phyloP scores from a whole-genome alignment of 2,888 invertebrate genomes.

The Aromia moschata region DNA sequence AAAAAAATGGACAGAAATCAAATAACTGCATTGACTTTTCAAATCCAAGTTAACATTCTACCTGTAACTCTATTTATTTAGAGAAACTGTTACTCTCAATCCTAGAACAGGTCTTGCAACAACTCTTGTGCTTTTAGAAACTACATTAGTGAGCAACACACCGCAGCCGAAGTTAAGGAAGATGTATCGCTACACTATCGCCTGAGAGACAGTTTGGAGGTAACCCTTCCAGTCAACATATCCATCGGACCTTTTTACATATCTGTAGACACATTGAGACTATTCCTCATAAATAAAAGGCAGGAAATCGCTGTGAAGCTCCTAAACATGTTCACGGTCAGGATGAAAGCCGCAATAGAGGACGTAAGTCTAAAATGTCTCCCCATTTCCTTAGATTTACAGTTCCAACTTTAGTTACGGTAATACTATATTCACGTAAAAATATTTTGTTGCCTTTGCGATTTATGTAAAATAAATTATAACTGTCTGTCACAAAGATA shows the following conservation, averaged over 20 bases:
- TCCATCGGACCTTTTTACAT: constrained; percentile 82
- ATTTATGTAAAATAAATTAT: too few species aligned
- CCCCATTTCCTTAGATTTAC: too few species aligned
- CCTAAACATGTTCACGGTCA: constrained; percentile 76
- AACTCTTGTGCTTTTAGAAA: constrained; percentile 53
- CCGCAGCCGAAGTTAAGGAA: constrained; percentile 75
- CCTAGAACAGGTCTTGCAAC: too few species aligned
- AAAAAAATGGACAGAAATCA: too few species aligned
- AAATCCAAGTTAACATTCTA: too few species aligned
- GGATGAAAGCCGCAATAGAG: constrained; percentile 73
- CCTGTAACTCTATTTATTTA: too few species aligned
- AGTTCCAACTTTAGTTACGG: too few species aligned
- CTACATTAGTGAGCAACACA: constrained; percentile 70
- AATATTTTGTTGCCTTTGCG: too few species aligned
- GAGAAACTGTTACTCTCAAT: too few species aligned
- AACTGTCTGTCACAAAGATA: too few species aligned
- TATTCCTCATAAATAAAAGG: constrained; percentile 75
- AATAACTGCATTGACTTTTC: too few species aligned
- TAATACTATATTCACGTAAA: too few species aligned
- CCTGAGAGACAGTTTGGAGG: constrained; percentile 72
- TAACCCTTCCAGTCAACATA: constrained; percentile 75
- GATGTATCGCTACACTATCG: constrained; percentile 76
- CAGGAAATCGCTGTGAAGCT: constrained; percentile 74
- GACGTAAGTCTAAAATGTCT: constrained; percentile 54
- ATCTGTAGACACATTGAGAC: constrained; percentile 73